Percentiles rank a stretch among this genome's conserved stretches.
phyloP scores from a whole-genome alignment of 2,113 vertebrate genomes.

The Pholis gunnellus region DNA sequence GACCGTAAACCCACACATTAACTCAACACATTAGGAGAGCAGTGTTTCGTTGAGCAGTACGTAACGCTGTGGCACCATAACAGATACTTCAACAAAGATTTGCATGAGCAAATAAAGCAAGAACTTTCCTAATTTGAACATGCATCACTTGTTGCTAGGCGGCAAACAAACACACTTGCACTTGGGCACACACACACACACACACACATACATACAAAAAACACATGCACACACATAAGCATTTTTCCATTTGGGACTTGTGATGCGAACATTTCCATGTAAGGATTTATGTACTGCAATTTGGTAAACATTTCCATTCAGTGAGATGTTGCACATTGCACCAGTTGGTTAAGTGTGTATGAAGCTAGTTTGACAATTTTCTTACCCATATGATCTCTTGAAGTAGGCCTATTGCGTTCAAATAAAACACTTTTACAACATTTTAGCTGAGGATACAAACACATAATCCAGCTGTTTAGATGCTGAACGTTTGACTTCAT shows the following conservation, averaged over 20 bases:
- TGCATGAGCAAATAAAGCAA: conserved; percentile 66
- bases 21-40: conserved; percentile 16
- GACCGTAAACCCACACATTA: neutral
- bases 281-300: conserved; percentile 73
- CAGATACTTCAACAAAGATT: conserved; percentile 53
- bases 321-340: conserved; percentile 56
- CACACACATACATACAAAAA: conserved; percentile 14
- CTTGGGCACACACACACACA: conserved; percentile 40
- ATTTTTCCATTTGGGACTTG: conserved; percentile 68
- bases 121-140: conserved; percentile 66
- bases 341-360: conserved; percentile 16
- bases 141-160: conserved; percentile 77
- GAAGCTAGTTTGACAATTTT: conserved; percentile 36
- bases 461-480: conserved; percentile 36
- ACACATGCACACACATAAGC: conserved; percentile 48
- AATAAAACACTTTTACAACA: neutral
- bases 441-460: conserved; percentile 19
- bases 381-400: neutral
- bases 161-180: conserved; percentile 68
- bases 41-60: conserved; percentile 40
- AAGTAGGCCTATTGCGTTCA: neutral
- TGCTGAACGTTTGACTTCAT: conserved; percentile 20
- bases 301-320: conserved; percentile 80
- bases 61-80: conserved; percentile 52
- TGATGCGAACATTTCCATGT: conserved; percentile 73